Evolutionary conservation across 2,113 vertebrate species (phyloP), one percentile per base, ranked within the genome.

Genomic region (Cebus imitator): DNA sequence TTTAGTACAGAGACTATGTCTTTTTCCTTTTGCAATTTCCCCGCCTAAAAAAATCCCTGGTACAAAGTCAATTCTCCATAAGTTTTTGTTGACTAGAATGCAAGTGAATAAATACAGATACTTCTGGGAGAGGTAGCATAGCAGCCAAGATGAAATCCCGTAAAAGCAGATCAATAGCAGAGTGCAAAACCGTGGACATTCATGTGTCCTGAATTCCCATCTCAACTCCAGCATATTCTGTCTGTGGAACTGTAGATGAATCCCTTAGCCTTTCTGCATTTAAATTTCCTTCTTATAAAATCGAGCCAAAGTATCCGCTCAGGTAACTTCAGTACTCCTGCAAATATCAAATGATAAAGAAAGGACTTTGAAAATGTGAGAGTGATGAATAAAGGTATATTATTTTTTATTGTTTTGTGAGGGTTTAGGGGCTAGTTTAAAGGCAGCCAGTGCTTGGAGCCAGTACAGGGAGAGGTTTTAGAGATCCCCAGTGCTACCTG

Each of bases 211-310:
- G 52, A 73, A 87, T 66, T 50, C 73, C 61, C 45, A 18, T 86
- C 18, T 93, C 14, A 50, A 12, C 23, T 76, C 13, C 25, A 76
- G 66, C 70, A 91, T 11, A 32, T 75, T 92, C 21, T 11, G 14
- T 35, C 48, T 84, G 0, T 52, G n/a, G 64, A 52, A 37, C 30
- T 11, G 5, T 17, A 7, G 4, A 68, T 48, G n/a, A 90, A 76
- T 64, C 16, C 35, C 43, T 82, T 61, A 70, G 45, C 48, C 43
- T 70, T 84, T 72, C 43, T 76, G 32, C n/a, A 84, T 83, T 78
- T 88, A 85, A 87, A 64, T 95, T 89, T 95, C 73, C 50, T 95
- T 86, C 78, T 66, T 86, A 70, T 35, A 68, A 85, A 88, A 84
- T 82, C 43, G 88, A 55, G 23, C 12, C 52, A 72, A 84, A 94